Evolutionary conservation across 2,113 vertebrate species (phyloP).

Genomic region (Pachycephala philippinensis): DNA sequence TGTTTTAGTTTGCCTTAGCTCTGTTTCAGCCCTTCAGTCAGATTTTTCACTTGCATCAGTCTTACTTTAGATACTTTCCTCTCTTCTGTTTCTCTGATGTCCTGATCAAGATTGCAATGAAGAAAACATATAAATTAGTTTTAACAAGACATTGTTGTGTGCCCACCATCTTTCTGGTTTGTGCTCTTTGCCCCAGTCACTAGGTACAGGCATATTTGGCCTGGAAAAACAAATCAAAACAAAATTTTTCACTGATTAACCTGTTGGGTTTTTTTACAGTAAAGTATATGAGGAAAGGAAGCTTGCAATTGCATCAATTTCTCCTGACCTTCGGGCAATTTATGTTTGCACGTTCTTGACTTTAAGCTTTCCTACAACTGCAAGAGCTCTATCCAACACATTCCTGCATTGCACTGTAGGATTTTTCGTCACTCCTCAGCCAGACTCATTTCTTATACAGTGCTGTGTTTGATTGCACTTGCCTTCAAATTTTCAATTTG

Average conservation of each 20-base stretch:
- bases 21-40: not conserved
- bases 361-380: not conserved
- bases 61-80: not conserved
- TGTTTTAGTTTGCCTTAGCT: not conserved
- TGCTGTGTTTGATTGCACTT: not conserved
- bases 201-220: not conserved
- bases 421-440: not conserved
- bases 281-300: not conserved
- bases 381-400: not conserved
- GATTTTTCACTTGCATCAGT: not conserved
- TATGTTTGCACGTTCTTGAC: not conserved
- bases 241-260: not conserved
- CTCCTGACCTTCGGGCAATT: not conserved
- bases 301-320: not conserved
- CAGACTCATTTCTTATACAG: not conserved
- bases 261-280: accelerated
- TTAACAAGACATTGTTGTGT: not conserved
- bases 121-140: not conserved
- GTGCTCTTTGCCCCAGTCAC: not conserved
- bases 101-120: not conserved
- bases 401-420: not conserved
- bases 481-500: not conserved
- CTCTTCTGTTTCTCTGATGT: not conserved
- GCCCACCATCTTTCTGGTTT: not conserved
- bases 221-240: not conserved